Base-by-base conservation (phyloP, 2,113 vertebrate species). In the Sphyrna mokarran region DNA sequence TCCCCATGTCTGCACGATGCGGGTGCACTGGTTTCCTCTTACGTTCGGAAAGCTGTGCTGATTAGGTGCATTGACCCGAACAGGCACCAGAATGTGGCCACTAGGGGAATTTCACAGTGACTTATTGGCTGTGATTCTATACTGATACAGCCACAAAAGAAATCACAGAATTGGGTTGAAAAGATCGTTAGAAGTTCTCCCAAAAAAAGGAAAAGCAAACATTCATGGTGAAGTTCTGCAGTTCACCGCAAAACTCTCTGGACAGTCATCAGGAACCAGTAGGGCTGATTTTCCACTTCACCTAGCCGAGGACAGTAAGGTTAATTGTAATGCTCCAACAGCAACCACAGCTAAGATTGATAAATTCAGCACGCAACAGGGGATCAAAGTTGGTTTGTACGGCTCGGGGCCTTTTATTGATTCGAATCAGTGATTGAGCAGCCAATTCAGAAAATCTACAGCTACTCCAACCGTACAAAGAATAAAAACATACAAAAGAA, bases 361-460 rank as follows among this genome's bases (percentile, higher is more conserved):
- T 7, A 58, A 63, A 91, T 61, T 63, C 87, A 61, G 26, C 87
- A 33, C 26, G 20, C 8, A 40, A 40, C 16, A 43, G 80, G 37
- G 78, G 37, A 18, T 91, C 54, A 63, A n/a, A 20, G 29, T 6
- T n/a, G 58, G 4, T n/a, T 13, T 33, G 54, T 91, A 22, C 2
- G 33, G 61, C 89, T 90, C 29, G n/a, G 87, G n/a, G 13, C 33
- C 48, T 66, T 66, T 93, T 93, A 93, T 93, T 93, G 89, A 66
- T 66, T 93, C 33, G 22, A 66, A 93, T 93, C 89, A 93, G 7
- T 93, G 89, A 22, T 18, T 66, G 61, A 68, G 61, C 89, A 66
- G 14, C 6, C 29, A 20, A 7, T 66, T 91, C 33, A 91, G 58
- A 90, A 90, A 90, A 26, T 86, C 83, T 86, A 85, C 23, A 66